Base-by-base conservation (phyloP, 2,888 invertebrate species). In the Hemicrepidius hirtus region DNA sequence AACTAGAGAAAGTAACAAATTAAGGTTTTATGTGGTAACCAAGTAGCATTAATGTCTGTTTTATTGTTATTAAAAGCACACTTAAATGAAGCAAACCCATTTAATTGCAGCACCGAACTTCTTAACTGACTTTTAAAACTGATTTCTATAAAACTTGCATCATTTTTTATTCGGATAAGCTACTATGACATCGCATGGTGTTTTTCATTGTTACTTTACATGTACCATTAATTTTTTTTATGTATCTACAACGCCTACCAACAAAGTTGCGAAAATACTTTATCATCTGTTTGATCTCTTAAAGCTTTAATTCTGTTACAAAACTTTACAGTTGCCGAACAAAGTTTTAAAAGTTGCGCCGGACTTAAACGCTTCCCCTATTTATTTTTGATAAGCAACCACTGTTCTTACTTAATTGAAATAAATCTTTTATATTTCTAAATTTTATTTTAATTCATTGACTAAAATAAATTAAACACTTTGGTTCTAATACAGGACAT, bases 1-100 rank as follows among this genome's bases (percentile, higher is more conserved):
- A 1, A 46, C 18, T 9, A 20, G 46, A 46, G 20, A 46, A 20
- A 16, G 20, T 9, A 9, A 20, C 18, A 46, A 20, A 46, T 13
- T 46, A 41, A 4, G 46, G 4, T 46, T 46, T 46, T 20, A 46
- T 16, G 46, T 20, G 20, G 20, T 12, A 12, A 12, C 21, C 9
- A 46, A 40, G 40, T 40, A 40, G 20, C 49, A 9, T 20, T 49
- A 49, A 10, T 49, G 49, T 20, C 18, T 1, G 49, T 49, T 20
- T 49, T 49, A 49, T 49, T 49, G 49, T 49, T 18, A 49, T 18
- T 49, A 49, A 21, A 20, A 49, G 49, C 20, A 21, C 46, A n/a
- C 20, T 46, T 46, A 46, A 46, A 46, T 10, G 49, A 49, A 21
- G 20, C 49, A 49, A 49, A 49, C 18, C 49, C 21, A 21, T 21